Base-by-base conservation (phyloP, 2,888 invertebrate genomes). In the Cephus sareptanus region DNA sequence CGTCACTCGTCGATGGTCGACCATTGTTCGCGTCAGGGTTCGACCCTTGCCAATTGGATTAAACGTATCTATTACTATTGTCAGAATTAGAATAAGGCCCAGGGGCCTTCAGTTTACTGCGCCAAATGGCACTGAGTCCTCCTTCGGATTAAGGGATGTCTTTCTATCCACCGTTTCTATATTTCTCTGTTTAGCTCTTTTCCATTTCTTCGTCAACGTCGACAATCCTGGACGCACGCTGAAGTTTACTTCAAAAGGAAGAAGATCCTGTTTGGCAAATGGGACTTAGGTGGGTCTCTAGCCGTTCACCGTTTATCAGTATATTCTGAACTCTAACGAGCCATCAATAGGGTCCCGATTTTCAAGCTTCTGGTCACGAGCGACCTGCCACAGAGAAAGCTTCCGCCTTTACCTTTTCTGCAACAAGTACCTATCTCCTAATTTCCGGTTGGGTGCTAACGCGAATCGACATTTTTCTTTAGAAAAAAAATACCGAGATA, bases 31-130 rank as follows among this genome's bases (percentile, higher is more conserved):
- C 56, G 30, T n/a, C 35, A 56, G n/a, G 35, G 33, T 35, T 76
- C 68, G 76, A 71, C 73, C 76, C 76, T 75, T 80, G 85, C 85
- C 90, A 91, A 91, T 91, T 91, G 91, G 90, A 91, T 91, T 91
- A 91, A 89, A 91, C 82, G 87, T 91, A 91, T 91, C 90, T 85
- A 90, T 91, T 91, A 91, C 90, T 83, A 88, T 90, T 88, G 90
- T 89, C 81, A 2, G 15, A 40, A 40, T 15, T 40, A 40, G 40
- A 40, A 40, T 40, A 15, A 15, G 40, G 40, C 40, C 40, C 40
- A 40, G 15, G 40, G 15, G 15, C 15, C 40, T 40, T 40, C 15
- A 40, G 15, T 40, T 40, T 40, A 40, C 15, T 40, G 77, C 77
- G 77, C 80, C 81, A 77, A 82, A 81, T 79, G 79, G 79, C 76